These are phyloP conservation scores for Cervus canadensis DNA, from an alignment of 2,113 vertebrate species.

Conservation along the genomic window DNA sequence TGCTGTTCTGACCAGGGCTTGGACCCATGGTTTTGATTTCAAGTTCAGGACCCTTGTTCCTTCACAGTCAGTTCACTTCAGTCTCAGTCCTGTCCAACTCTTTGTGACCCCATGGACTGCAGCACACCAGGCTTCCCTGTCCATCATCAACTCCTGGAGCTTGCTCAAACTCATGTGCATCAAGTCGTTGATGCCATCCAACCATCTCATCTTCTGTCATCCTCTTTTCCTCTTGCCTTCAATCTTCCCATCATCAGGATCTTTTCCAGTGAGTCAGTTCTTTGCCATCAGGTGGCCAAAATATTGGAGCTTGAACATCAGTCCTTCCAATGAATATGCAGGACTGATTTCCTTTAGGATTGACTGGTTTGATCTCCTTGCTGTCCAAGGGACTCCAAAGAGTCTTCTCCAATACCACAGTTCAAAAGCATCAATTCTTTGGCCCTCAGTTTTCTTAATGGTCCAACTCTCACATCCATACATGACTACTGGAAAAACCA, in stretches of 20 bases:
- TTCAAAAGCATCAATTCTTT: neutral
- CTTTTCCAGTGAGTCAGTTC: neutral
- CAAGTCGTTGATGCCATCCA: neutral
- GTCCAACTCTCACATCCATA: neutral
- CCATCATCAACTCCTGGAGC: neutral
- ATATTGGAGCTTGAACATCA: neutral
- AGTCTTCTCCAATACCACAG: neutral
- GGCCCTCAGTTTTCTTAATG: neutral
- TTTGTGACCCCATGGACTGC: neutral
- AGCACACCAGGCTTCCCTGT: neutral
- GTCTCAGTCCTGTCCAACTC: neutral
- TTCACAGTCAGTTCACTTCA: neutral
- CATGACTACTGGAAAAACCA: neutral
- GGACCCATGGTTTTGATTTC: neutral
- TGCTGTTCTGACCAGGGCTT: accelerated
- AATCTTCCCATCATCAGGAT: neutral
- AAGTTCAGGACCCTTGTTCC: neutral
- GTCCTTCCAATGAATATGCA: neutral
- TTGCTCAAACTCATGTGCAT: neutral
- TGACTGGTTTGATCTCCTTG: neutral
- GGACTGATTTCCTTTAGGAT: neutral
- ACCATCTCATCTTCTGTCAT: neutral
- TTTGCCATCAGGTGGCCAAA: neutral
- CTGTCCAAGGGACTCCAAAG: neutral
- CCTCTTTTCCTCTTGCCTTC: neutral